Conservation (phyloP, 2,113 vertebrate genomes). For the Xenopus laevis region DNA sequence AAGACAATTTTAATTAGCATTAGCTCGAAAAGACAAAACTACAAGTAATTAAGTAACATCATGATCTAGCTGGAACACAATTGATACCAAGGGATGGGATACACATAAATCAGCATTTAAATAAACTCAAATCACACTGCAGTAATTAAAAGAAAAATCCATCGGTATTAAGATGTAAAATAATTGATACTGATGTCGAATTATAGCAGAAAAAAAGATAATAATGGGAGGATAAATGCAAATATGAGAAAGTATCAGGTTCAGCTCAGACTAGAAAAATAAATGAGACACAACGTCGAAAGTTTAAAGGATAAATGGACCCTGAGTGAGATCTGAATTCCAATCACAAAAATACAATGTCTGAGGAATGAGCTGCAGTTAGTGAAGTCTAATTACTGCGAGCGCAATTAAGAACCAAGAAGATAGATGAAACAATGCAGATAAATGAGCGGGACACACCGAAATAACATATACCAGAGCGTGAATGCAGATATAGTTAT, state of each 20-base stretch:
- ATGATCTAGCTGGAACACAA: conserved; percentile 63
- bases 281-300: conserved; percentile 43
- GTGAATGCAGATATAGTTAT: not conserved
- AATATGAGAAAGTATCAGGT: conserved; percentile 21
- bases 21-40: conserved; percentile 57
- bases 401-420: conserved; percentile 62
- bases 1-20: conserved; percentile 60
- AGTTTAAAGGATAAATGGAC: conserved; percentile 54
- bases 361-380: conserved; percentile 60
- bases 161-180: conserved; percentile 52
- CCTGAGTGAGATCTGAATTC: conserved; percentile 54
- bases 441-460: not conserved
- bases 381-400: conserved; percentile 68
- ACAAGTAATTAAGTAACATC: conserved; percentile 62
- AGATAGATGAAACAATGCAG: conserved; percentile 4
- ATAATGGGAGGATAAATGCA: conserved; percentile 41
- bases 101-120: conserved; percentile 64
- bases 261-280: conserved; percentile 51
- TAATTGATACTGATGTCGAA: conserved; percentile 57
- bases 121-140: conserved; percentile 62
- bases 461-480: not conserved
- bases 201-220: conserved; percentile 25
- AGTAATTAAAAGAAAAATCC: conserved; percentile 61
- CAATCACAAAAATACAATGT: conserved; percentile 65
- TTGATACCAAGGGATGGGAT: conserved; percentile 59